Base-by-base conservation (phyloP, 2,888 invertebrate genomes). In the Athalia rosae region DNA sequence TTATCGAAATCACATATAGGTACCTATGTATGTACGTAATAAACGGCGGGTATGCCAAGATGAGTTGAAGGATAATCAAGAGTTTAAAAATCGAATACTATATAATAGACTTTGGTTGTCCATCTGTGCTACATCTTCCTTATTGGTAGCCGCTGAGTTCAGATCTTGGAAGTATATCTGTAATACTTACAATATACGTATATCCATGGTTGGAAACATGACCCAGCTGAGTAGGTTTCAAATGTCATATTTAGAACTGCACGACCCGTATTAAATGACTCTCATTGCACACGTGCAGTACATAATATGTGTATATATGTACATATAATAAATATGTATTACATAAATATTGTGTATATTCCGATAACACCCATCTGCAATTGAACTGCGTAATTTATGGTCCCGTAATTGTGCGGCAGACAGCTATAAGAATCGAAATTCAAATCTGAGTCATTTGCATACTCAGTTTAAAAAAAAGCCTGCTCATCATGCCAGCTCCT, bases 221-320 rank as follows among this genome's bases (percentile, higher is more conserved):
- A 69, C 43, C 28, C 48, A 69, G 53, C 69, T 50, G 3, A 6
- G 15, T 28, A 53, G 47, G 77, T 79, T 61, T 80, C 78, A 66
- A 13, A 59, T 80, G 62, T 62, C 76, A n/a, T 79, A 76, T 78
- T 76, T 66, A 76, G 69, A 71, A 77, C 62, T 66, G 78, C 63
- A 53, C 56, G 71, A 64, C 59, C 63, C 56, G 63, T 79, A 77
- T 73, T 77, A 77, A 78, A 77, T 78, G 74, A 77, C 77, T 77
- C 76, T n/a, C 50, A 28, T 50, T n/a, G 43, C 69, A 53, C 69
- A 41, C 69, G 53, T 53, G 41, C 41, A 11, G 8, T 64, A 47
- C 15, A 45, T 47, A 58, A 28, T n/a, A 64, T n/a, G 15, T 13
- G 47, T 8, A 48, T 13, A 48, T 47, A 48, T 66, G 15, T 66